Percentiles rank a stretch among this genome's conserved stretches.
These are phyloP conservation scores for Fringilla coelebs DNA, from an alignment of 2,797 vertebrate genomes.

Conservation along the genomic window DNA sequence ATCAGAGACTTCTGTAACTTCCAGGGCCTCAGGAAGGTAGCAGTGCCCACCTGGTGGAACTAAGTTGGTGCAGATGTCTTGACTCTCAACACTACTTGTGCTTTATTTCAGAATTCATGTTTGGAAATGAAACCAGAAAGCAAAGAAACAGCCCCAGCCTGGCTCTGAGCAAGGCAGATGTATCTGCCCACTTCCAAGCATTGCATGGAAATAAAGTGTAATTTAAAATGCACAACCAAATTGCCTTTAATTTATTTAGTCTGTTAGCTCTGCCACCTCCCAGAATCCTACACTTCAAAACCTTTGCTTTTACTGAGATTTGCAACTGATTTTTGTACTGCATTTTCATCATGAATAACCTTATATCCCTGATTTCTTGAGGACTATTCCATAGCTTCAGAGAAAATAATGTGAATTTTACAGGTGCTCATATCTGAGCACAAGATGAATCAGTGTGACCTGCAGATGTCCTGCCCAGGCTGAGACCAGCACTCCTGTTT, in stretches of 20 bases:
- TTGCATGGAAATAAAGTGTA: neutral
- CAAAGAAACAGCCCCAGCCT: neutral
- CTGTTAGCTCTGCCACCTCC: neutral
- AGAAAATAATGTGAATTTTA: neutral
- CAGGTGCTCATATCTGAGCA: neutral
- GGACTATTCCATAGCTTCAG: neutral
- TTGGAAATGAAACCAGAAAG: neutral
- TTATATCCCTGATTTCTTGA: neutral
- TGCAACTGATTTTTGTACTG: neutral
- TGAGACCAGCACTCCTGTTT: neutral
- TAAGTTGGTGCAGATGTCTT: neutral
- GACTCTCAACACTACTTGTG: neutral
- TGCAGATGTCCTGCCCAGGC: neutral
- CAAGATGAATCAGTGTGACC: neutral
- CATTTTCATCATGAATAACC: neutral
- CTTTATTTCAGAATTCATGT: neutral
- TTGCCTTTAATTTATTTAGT: conserved; percentile 11
- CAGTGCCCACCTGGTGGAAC: neutral
- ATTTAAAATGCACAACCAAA: neutral
- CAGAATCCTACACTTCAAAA: neutral
- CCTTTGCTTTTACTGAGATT: neutral
- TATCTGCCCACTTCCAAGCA: neutral
- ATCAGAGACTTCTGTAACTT: neutral
- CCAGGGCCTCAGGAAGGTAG: neutral
- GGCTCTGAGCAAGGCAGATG: neutral